Base-by-base conservation (phyloP, 2,888 invertebrate genomes). In the Dolomedes plantarius region DNA sequence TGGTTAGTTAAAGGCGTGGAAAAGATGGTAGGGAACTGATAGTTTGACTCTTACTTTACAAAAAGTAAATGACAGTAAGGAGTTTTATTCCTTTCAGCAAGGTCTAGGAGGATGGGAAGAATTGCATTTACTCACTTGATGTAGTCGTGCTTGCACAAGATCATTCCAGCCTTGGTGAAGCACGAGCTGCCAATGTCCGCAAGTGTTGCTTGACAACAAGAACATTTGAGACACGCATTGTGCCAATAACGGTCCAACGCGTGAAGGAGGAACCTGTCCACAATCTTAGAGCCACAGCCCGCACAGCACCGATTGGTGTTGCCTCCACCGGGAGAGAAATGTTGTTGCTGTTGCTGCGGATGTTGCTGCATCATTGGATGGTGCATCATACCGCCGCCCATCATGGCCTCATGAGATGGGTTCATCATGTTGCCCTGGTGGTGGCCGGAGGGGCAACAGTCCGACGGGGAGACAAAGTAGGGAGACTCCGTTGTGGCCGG, bases 241-340 rank as follows among this genome's bases (percentile, higher is more conserved):
- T 98, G 98, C 98, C 98, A 98, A 93, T 96, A 97, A 92, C 97
- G 94, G 93, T 98, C 97, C 91, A 97, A 93, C 90, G 97, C 97
- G 93, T 96, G 95, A 89, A 98, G 94, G 89, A 97, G 94, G 93
- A 95, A 97, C 92, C 97, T 94, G 93, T 97, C 88, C 83, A 88
- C 71, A 29, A 88, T 88, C 78, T 87, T 86, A 41, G 76, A 83
- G 23, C 88, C 88, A 67, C 88, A 88, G 16, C 88, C 88, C 16
- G 86, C 88, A 64, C 88, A 88, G 65, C 79, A 76, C 41, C 88
- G 62, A 1, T 50, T 68, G 36, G 31, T 75, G n/a, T 62, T 67
- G 6, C 46, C 50, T 1, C 77, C 76, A 11, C 56, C 29, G 6
- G 68, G 74, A 6, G 71, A 64, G 23, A 69, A 69, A n/a, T 79